Evolutionary conservation across 2,797 vertebrate genomes (phyloP).

Genomic region (Mormyrops boulengeri): DNA sequence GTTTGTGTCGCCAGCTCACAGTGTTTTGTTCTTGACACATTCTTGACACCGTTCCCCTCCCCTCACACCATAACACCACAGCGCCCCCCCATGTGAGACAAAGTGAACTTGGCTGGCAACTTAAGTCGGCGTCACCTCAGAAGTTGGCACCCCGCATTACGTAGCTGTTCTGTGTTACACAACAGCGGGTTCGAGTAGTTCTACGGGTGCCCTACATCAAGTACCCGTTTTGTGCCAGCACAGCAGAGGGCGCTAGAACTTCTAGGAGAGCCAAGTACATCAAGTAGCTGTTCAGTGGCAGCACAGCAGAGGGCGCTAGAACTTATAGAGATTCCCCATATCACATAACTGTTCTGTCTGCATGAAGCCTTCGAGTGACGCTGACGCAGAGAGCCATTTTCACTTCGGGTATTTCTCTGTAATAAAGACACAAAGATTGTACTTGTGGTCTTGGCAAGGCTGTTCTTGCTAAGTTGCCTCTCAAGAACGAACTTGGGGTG

Average conservation of each 20-base stretch:
- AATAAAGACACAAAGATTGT: not conserved
- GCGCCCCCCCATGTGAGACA: not conserved
- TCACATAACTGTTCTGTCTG: not conserved
- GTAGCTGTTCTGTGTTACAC: not conserved
- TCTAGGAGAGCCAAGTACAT: not conserved
- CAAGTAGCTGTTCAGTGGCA: not conserved
- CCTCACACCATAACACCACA: not conserved
- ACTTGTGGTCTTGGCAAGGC: not conserved
- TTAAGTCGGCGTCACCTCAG: not conserved
- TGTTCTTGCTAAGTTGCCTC: not conserved
- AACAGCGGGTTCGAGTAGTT: not conserved
- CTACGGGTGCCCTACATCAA: not conserved
- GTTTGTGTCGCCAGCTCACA: not conserved
- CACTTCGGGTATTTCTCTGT: not conserved
- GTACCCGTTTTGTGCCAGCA: not conserved
- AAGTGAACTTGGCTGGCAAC: not conserved
- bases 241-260: not conserved
- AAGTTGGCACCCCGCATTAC: not conserved
- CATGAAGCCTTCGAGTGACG: not conserved
- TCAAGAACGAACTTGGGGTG: not conserved
- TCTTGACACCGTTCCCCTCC: not conserved
- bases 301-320: not conserved
- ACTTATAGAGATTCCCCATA: not conserved
- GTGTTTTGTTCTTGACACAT: not conserved
- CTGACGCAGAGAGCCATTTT: not conserved